Evolutionary conservation across 37 sponge, comb jelly and placozoan genomes (phyloP).

Genomic region (Dysidea cf. avara): DNA sequence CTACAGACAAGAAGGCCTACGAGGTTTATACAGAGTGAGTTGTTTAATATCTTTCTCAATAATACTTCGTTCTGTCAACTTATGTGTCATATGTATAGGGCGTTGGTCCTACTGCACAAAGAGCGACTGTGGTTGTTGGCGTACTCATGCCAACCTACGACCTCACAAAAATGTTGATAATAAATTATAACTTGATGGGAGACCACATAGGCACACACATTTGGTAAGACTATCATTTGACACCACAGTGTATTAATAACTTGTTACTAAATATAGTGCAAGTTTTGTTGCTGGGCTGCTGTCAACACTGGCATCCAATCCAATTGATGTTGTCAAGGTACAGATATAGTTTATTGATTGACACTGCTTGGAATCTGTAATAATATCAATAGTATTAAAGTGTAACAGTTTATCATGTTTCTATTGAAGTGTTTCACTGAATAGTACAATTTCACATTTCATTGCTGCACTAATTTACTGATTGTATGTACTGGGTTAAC

Average conservation of each 20-base stretch:
- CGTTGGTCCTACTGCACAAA: conserved; percentile 87
- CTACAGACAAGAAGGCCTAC: conserved; percentile 75
- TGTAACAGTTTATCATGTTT: no score
- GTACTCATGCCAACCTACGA: conserved; percentile 93
- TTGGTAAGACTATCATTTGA: conserved; percentile 18
- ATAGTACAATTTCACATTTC: no score
- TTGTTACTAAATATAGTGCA: conserved; percentile 6
- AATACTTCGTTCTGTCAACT: neutral
- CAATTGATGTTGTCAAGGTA: conserved; percentile 89
- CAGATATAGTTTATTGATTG: no score
- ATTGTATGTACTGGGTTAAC: no score
- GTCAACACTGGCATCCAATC: conserved; percentile 74
- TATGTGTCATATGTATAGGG: conserved; percentile 53
- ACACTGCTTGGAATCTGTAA: no score
- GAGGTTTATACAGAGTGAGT: conserved; percentile 89
- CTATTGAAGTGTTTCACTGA: no score
- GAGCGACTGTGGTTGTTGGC: conserved; percentile 92
- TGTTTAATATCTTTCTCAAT: neutral
- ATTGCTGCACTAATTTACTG: no score
- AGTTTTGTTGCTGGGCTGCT: conserved; percentile 75
- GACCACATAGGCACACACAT: conserved; percentile 65
- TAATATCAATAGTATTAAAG: no score
- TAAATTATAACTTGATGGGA: conserved; percentile 16
- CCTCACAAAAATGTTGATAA: conserved; percentile 62
- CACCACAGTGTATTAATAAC: neutral